Base-by-base conservation (phyloP, 2,888 invertebrate species). In the Scaptomyza tumidula region DNA sequence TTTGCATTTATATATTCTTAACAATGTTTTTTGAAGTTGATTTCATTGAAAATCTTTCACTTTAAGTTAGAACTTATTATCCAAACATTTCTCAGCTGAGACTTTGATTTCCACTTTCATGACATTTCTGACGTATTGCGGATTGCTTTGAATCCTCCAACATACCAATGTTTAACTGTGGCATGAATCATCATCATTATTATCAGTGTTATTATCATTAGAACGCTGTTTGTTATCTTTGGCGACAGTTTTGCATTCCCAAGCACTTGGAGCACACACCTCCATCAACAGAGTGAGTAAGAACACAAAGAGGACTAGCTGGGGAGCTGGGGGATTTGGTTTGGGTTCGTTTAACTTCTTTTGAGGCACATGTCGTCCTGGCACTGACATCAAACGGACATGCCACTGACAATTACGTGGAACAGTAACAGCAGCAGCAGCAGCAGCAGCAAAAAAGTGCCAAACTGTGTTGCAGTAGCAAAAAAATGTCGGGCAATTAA, bases 331-430 rank as follows among this genome's bases (percentile, higher is more conserved):
- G 68, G 72, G 61, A 70, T 76, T 70, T 39, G 71, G 43, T 7
- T 39, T 31, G 44, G 19, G 77, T 69, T 65, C 66, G 37, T 61
- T 41, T 66, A 67, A 60, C 67, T 16, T 63, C 78, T 80, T 82
- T 75, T 78, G 72, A 63, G 68, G 68, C 49, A 83, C 79, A 76
- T 79, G 84, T 79, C 67, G 66, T 63, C 63, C 71, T 59, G 61
- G 50, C 53, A 75, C 52, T 85, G 84, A 84, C 84, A 84, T 70
- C 85, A 65, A 86, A 86, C 87, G 84, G 84, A 84, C 87, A 78
- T 87, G 80, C 84, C 84, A 73, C 71, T 87, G 84, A 78, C 85
- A 82, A 84, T 86, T 86, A 86, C 78, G 70, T 39, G 71, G 70
- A 69, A 77, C 68, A 65, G 60, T 58, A n/a, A n/a, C n/a, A n/a